Percentiles rank a stretch among this genome's conserved stretches.
These are phyloP conservation scores for Papilio helenus DNA, from an alignment of 1,140 invertebrate species.

Conservation along the genomic window DNA sequence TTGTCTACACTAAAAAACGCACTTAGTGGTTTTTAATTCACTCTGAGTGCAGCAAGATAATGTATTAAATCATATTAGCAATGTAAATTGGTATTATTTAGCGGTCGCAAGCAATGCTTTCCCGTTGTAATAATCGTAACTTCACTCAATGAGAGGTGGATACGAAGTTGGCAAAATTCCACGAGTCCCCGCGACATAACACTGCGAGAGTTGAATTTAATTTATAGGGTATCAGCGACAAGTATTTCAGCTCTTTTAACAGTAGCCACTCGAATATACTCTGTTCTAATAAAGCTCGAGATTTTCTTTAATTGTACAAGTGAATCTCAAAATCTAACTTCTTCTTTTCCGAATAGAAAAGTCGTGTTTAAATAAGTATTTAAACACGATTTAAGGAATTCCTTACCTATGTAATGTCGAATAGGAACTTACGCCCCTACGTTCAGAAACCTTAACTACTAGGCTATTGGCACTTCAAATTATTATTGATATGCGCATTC, in stretches of 20 bases:
- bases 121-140: conserved; percentile 43
- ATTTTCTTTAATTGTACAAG: background rate
- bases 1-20: no score
- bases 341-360: background rate
- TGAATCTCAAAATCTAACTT: no score
- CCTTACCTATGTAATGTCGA: background rate
- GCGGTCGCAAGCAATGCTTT: background rate
- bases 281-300: background rate
- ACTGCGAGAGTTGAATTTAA: conserved; percentile 52
- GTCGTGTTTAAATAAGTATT: background rate
- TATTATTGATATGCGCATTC: background rate
- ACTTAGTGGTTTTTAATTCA: no score
- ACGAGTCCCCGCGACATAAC: conserved; percentile 48
- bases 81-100: conserved; percentile 19
- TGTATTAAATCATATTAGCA: background rate
- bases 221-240: conserved; percentile 55
- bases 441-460: background rate
- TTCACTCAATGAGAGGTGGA: conserved; percentile 48
- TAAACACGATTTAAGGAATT: no score
- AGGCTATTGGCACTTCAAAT: background rate
- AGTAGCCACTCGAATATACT: background rate
- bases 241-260: background rate
- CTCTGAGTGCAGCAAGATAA: no score
- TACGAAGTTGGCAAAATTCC: conserved; percentile 55
- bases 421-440: background rate